Conservation (phyloP, 1,140 invertebrate genomes). For the Chironomus striatipennis region DNA sequence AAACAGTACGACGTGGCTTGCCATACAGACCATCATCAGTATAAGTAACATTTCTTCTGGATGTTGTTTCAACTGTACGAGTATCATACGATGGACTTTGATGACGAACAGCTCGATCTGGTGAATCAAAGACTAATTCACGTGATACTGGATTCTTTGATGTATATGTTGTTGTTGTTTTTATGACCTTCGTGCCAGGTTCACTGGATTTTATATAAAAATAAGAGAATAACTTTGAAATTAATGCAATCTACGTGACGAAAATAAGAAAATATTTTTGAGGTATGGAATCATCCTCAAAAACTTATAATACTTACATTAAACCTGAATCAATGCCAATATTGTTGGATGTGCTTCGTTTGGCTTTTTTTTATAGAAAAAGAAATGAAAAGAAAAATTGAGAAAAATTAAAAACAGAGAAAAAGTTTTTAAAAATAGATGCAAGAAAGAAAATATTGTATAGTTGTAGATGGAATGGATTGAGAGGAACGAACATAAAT, state of each 20-base stretch:
- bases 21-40: neutral
- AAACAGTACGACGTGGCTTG: conserved; percentile 27
- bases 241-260: neutral
- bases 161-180: conserved; percentile 31
- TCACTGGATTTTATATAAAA: conserved; percentile 27
- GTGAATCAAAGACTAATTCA: conserved; percentile 27
- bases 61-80: neutral
- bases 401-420: neutral
- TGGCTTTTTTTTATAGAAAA: neutral
- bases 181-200: conserved; percentile 33
- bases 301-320: conserved; percentile 39
- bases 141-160: conserved; percentile 26
- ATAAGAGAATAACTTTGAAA: neutral
- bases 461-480: too few species aligned
- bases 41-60: conserved; percentile 23
- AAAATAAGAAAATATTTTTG: conserved; percentile 27
- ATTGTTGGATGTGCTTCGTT: conserved; percentile 18
- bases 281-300: conserved; percentile 32
- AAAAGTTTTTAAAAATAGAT: neutral
- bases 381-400: neutral
- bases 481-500: too few species aligned
- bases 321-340: conserved; percentile 34
- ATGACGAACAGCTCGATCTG: neutral
- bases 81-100: conserved; percentile 25
- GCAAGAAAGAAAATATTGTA: too few species aligned